Evolutionary conservation across 2,113 vertebrate species (phyloP).

Genomic region (Poecilia latipinna): DNA sequence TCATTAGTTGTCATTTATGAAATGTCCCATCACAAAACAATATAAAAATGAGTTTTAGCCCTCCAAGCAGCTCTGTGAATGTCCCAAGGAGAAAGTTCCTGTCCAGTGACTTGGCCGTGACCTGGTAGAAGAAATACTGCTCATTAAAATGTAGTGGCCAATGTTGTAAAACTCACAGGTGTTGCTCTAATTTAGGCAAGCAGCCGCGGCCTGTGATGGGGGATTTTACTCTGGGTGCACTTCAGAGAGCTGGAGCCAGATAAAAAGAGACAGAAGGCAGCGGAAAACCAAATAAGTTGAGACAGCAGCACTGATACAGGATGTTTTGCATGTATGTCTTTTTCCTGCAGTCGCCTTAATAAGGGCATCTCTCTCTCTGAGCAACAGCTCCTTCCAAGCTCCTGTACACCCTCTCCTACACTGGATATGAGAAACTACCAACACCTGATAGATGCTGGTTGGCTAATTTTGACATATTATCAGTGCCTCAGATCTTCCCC

Average conservation of each 20-base stretch:
- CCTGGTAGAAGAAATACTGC: constrained; percentile 36
- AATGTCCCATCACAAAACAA: too few relatives aligned
- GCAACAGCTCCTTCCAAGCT: constrained; percentile 15
- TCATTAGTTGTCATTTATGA: too few relatives aligned
- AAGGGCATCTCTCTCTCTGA: constrained; percentile 36
- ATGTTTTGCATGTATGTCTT: constrained; percentile 34
- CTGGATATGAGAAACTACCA: constrained; percentile 5
- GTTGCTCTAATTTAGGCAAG: constrained; percentile 41
- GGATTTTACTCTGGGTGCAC: constrained; percentile 40
- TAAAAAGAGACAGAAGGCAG: constrained; percentile 61
- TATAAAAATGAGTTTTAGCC: too few relatives aligned
- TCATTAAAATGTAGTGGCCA: constrained; percentile 33
- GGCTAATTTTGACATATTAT: constrained; percentile 46
- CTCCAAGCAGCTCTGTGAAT: not conserved
- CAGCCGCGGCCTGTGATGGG: constrained; percentile 17
- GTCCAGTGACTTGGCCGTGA: not conserved
- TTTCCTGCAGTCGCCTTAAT: constrained; percentile 40
- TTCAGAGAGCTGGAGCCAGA: constrained; percentile 39
- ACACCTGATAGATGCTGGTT: constrained; percentile 31
- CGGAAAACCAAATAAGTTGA: constrained; percentile 48
- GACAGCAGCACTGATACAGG: constrained; percentile 46
- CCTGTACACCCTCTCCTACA: not conserved
- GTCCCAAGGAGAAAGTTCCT: not conserved
- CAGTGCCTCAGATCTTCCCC: constrained; percentile 37
- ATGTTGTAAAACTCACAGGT: constrained; percentile 51